Evolutionary conservation across 2,888 invertebrate species (phyloP).

Genomic region (Scaptomyza tumidula): DNA sequence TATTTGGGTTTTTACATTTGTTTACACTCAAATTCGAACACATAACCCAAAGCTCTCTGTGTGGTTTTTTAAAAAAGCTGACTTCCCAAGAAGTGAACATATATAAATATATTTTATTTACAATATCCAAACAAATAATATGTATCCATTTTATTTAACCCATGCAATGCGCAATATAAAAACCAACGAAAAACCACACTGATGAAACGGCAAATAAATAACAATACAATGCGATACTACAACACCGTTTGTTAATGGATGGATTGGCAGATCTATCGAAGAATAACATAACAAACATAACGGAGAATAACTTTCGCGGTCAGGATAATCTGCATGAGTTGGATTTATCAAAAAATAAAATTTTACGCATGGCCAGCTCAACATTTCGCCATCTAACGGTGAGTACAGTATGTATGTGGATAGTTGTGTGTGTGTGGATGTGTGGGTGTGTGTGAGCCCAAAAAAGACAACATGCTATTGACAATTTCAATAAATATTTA

Average conservation of each 20-base stretch:
- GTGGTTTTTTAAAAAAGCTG: slow-evolving; percentile 36
- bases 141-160: slow-evolving; percentile 30
- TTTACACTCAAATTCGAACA: slow-evolving; percentile 32
- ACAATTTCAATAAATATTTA: slow-evolving; percentile 5
- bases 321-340: slow-evolving; percentile 89
- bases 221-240: neutral
- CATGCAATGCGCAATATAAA: slow-evolving; percentile 18
- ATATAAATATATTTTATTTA: slow-evolving; percentile 2
- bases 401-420: slow-evolving; percentile 50
- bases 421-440: no score
- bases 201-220: slow-evolving; percentile 24
- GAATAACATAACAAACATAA: slow-evolving; percentile 90
- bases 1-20: slow-evolving; percentile 25
- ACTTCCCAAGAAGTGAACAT: slow-evolving; percentile 10
- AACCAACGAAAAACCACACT: slow-evolving; percentile 15
- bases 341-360: slow-evolving; percentile 90
- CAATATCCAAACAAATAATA: slow-evolving; percentile 29
- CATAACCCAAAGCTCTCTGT: slow-evolving; percentile 20
- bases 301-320: slow-evolving; percentile 91
- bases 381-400: slow-evolving; percentile 89
- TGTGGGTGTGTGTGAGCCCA: neutral
- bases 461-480: neutral
- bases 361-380: slow-evolving; percentile 90
- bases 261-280: slow-evolving; percentile 87
- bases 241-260: slow-evolving; percentile 20